These are phyloP conservation scores for Bemisia tabaci DNA, from an alignment of 1,140 invertebrate species.

Conservation along the genomic window DNA sequence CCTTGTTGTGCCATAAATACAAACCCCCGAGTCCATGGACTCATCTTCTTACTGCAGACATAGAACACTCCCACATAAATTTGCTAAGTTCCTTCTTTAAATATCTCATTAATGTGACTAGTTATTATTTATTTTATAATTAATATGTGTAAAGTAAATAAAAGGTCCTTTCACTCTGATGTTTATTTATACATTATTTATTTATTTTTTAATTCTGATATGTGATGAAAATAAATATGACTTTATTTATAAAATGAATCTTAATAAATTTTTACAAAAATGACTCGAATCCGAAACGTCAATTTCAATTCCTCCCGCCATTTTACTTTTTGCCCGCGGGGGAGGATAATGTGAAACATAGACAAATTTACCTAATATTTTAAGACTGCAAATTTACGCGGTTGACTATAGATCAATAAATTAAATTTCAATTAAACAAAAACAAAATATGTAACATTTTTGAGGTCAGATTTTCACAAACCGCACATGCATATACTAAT, in stretches of 20 bases:
- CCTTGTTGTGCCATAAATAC: too few species aligned
- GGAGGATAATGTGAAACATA: too few species aligned
- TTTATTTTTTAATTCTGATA: conserved; percentile 1
- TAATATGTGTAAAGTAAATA: background rate
- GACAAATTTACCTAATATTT: too few species aligned
- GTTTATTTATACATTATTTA: conserved; percentile 1
- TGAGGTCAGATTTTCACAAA: too few species aligned
- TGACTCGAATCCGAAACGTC: background rate
- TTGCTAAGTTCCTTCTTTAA: background rate
- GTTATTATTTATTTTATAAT: background rate
- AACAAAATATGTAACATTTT: too few species aligned
- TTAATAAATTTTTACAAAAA: background rate
- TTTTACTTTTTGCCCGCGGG: too few species aligned
- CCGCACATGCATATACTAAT: too few species aligned
- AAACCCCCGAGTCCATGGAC: too few species aligned
- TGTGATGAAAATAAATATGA: background rate
- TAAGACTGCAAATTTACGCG: too few species aligned
- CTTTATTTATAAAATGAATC: background rate
- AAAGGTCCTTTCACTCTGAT: background rate
- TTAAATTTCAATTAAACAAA: too few species aligned
- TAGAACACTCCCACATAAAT: background rate
- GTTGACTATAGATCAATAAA: too few species aligned
- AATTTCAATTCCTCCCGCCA: too few species aligned
- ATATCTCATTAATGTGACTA: background rate
- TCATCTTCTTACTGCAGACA: background rate